Evolutionary conservation across 2,888 invertebrate genomes (phyloP), one percentile per base, ranked within the genome.

Genomic region (Euplexia lucipara): DNA sequence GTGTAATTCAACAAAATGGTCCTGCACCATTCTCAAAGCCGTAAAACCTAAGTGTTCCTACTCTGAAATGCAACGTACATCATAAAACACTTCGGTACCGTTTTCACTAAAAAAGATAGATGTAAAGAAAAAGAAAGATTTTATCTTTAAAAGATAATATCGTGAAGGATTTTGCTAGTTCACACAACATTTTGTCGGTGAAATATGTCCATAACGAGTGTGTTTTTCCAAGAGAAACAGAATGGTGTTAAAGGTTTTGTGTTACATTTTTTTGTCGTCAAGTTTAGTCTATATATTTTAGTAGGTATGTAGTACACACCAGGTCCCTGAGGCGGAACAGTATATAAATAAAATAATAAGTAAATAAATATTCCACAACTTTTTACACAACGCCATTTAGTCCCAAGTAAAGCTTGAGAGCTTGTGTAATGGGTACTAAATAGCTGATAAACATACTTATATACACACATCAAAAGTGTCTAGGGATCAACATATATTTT

Each of bases 41-140:
- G 34, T 60, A 63, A 49, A 67, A 56, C 37, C 30, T 39, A 62
- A 62, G 52, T 56, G 47, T 48, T 42, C 10, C 42, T 59, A 59
- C 56, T 72, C 35, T 32, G 14, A 60, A 75, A 67, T 63, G 57
- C 56, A 72, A 67, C 22, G n/a, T 67, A 45, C 48, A 58, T 47
- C 56, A 53, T 57, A 60, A 60, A 77, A 57, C 20, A 56, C 30
- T 41, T 35, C 26, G 14, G 35, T 20, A 48, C 16, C 22, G 20
- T 9, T 35, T 41, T 54, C 51, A 30, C 42, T 48, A 39, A 22
- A 45, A 64, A 62, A 56, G 30, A 49, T 57, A 44, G 64, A 60
- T 54, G 26, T 20, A 53, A 48, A 71, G 35, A 59, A 26, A 60
- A 44, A 10, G 39, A 56, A 45, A 51, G 34, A 47, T 63, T 59